These are phyloP conservation scores for Coccyzus lansbergi DNA, from an alignment of 2,797 vertebrate species.

Conservation along the genomic window DNA sequence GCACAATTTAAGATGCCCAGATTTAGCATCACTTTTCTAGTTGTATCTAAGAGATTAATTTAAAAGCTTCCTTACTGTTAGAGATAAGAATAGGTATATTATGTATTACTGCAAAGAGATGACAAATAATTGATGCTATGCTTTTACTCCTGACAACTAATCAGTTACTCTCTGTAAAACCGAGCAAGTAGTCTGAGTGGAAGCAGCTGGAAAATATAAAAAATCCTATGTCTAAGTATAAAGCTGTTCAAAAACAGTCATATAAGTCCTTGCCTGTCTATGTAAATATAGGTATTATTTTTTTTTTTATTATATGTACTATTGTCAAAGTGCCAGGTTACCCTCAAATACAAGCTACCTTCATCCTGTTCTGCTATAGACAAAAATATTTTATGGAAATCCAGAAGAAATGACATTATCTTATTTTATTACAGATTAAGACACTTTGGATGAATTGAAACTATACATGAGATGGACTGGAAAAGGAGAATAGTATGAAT, in stretches of 20 bases:
- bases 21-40: not conserved
- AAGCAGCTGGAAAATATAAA: not conserved
- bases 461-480: not conserved
- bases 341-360: not conserved
- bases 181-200: not conserved
- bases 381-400: not conserved
- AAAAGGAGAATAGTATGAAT: not conserved
- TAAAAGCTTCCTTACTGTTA: not conserved
- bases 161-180: not conserved
- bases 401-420: not conserved
- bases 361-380: not conserved
- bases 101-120: not conserved
- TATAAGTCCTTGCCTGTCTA: not conserved
- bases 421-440: not conserved
- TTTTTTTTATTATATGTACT: not conserved
- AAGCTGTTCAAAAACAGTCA: not conserved
- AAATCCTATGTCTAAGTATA: not conserved
- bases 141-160: not conserved
- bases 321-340: not conserved
- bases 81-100: not conserved
- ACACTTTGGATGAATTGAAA: not conserved
- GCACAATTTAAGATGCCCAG: not conserved
- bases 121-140: not conserved
- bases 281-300: not conserved
- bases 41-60: not conserved